Evolutionary conservation across 2,888 invertebrate genomes (phyloP).

Genomic region (Beris chalybata): DNA sequence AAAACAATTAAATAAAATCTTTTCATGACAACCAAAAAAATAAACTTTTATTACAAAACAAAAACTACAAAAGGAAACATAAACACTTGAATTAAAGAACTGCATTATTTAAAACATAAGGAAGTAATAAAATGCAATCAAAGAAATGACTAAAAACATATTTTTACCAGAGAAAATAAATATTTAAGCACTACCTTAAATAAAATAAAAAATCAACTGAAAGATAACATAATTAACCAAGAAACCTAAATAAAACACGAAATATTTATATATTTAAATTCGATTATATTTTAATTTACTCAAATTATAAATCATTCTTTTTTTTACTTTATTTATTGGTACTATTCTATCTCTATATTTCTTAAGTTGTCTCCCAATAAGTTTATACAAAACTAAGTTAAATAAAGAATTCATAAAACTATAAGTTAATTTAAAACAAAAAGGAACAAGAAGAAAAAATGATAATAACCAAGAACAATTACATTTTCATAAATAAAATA

Average conservation of each 20-base stretch:
- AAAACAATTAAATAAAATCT: slow-evolving; percentile 40
- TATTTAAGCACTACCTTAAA: slow-evolving; percentile 31
- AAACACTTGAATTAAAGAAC: slow-evolving; percentile 37
- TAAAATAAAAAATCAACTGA: not conserved
- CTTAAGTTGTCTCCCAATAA: too few species aligned
- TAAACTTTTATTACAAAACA: slow-evolving; percentile 10
- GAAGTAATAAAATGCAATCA: slow-evolving; percentile 31
- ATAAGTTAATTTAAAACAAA: not conserved
- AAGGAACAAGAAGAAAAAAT: slow-evolving; percentile 1
- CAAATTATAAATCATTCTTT: too few species aligned
- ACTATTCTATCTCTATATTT: too few species aligned
- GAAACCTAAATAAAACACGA: too few species aligned
- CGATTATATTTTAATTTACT: too few species aligned
- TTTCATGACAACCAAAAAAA: slow-evolving; percentile 35
- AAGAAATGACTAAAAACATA: slow-evolving; percentile 10
- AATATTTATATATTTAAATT: too few species aligned
- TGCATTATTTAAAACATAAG: slow-evolving; percentile 7
- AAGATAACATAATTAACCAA: too few species aligned
- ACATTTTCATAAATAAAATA: slow-evolving; percentile 23
- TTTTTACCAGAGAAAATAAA: slow-evolving; percentile 3
- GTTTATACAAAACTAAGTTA: too few species aligned
- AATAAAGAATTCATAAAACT: too few species aligned
- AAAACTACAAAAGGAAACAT: slow-evolving; percentile 37
- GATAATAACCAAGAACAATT: slow-evolving; percentile 32
- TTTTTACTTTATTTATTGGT: too few species aligned